A percentile compares a stretch with the other conserved stretches of the same genome.
phyloP scores from a whole-genome alignment of 2,888 invertebrate genomes.

The Acrobasis consociella region DNA sequence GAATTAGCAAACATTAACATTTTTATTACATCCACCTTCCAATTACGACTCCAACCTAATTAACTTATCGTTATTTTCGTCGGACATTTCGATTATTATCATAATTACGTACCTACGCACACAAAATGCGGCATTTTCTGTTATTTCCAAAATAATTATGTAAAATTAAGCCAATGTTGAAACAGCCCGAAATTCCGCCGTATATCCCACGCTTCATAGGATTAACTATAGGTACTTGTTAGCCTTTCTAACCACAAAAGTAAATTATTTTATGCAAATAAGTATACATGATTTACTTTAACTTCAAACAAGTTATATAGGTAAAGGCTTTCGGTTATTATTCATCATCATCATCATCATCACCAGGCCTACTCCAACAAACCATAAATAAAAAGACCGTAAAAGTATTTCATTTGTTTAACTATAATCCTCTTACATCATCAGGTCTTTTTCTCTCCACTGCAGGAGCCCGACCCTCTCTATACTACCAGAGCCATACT shows the following conservation, averaged over 20 bases:
- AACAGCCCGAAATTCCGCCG: neutral
- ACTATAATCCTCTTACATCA: too few relatives aligned
- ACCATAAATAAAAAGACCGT: too few relatives aligned
- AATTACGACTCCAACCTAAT: neutral
- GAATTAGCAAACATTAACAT: neutral
- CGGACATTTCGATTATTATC: neutral
- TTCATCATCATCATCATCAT: too few relatives aligned
- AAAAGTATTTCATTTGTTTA: too few relatives aligned
- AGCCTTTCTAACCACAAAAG: neutral
- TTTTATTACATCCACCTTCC: neutral
- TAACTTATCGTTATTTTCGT: neutral
- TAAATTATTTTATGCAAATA: neutral
- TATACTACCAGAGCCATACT: too few relatives aligned
- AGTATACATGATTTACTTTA: too few relatives aligned
- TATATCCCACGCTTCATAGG: neutral
- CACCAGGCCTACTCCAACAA: too few relatives aligned
- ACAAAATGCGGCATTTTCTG: neutral
- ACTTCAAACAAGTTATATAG: too few relatives aligned
- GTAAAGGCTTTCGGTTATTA: neutral
- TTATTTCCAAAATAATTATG: neutral
- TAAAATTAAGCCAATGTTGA: neutral
- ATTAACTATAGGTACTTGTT: neutral
- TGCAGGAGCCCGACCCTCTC: too few relatives aligned
- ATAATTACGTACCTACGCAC: neutral
- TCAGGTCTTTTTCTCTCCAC: too few relatives aligned